Conservation (phyloP, 2,797 vertebrate species). For the Neosilurus hyrtlii region DNA sequence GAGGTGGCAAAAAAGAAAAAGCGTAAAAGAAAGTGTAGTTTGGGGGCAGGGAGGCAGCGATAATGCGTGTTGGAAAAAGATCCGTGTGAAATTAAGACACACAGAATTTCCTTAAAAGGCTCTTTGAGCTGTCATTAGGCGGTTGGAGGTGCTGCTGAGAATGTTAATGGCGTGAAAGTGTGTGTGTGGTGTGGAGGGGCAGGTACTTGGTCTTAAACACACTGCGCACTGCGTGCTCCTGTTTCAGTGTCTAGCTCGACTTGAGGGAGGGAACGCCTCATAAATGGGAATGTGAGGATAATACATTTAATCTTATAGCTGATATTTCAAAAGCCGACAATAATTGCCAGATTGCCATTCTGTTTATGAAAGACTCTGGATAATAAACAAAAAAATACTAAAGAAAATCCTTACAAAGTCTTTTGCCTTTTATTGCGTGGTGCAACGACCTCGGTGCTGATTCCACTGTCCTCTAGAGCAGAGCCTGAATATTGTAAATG, state of each 20-base stretch:
- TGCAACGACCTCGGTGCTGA: slow-evolving; percentile 21
- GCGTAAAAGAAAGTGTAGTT: slow-evolving; percentile 8
- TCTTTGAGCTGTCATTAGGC: slow-evolving; percentile 69
- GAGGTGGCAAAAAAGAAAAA: slow-evolving; percentile 6
- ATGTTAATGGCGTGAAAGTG: slow-evolving; percentile 59
- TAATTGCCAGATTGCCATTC: not conserved
- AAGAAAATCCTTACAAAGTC: slow-evolving; percentile 3
- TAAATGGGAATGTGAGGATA: not conserved
- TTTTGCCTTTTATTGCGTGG: not conserved
- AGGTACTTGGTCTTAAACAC: slow-evolving; percentile 3
- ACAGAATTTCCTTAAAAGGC: slow-evolving; percentile 69
- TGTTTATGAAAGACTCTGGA: not conserved
- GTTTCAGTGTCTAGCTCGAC: slow-evolving; percentile 4
- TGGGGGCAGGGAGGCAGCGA: not conserved
- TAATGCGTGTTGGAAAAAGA: slow-evolving; percentile 54
- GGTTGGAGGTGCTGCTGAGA: slow-evolving; percentile 53
- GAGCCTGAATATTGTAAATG: slow-evolving; percentile 17
- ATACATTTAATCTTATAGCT: slow-evolving; percentile 1
- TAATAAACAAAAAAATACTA: slow-evolving; percentile 12
- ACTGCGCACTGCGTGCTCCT: not conserved
- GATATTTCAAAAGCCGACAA: slow-evolving; percentile 22
- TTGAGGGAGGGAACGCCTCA: not conserved
- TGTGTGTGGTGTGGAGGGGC: not conserved
- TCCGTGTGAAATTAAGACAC: slow-evolving; percentile 63
- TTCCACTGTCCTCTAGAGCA: not conserved